Evolutionary conservation across 2,888 invertebrate genomes (phyloP), one percentile per base, ranked within the genome.

Genomic region (Drosophila algonquin): DNA sequence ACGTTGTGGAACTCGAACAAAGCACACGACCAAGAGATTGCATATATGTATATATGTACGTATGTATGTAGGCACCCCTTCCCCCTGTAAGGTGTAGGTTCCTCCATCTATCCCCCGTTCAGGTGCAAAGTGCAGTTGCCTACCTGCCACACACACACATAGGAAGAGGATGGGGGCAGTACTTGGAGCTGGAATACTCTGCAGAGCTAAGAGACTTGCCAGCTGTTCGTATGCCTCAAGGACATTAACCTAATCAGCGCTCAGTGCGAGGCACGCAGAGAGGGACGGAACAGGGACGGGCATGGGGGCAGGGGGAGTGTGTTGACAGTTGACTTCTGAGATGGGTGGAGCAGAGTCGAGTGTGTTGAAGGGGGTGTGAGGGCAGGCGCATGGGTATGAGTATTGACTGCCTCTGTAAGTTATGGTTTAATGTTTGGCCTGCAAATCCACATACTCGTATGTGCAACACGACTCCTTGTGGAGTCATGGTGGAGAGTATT

Each of bases 231-330:
- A 75, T 79, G 77, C 79, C 77, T 79, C 77, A 76, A 84, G 83
- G 83, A 82, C 83, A 84, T 84, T 85, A 84, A 85, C 83, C 86
- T 84, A 84, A 84, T 84, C 83, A 84, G 85, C 75, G 79, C 76
- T 63, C 76, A 46, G 75, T 76, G 80, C 79, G 50, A 24, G 54
- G 51, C 60, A 51, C 52, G 35, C 30, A 27, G 40, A 27, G 16
- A 18, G 1, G 52, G 56, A 58, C 56, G 32, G 21, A 32, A 60
- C 64, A 57, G 46, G 57, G 60, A 55, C 47, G 35, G 16, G 32
- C 9, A 68, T 57, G 46, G 57, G 63, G 16, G 32, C 32, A 3
- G 8, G 60, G 52, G 50, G 45, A 60, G 40, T 51, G 18, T 67
- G 67, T 64, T 67, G 67, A 64, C 67, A 64, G 35, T 44, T 54